Evolutionary conservation across 2,113 vertebrate species (phyloP).

Genomic region (Rhinichthys klamathensis): DNA sequence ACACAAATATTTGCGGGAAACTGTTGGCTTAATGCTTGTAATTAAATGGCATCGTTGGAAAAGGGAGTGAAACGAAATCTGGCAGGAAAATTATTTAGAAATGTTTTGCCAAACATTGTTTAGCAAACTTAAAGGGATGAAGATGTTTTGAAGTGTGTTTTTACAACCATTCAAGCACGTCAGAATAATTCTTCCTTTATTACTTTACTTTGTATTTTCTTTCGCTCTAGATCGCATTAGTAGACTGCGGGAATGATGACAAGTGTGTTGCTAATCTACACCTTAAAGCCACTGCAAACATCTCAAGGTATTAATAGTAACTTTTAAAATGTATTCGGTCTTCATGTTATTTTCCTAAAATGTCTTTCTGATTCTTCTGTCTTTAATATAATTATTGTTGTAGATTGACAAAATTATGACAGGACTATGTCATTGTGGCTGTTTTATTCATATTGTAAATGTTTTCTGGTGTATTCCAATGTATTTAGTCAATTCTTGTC

Average conservation of each 20-base stretch:
- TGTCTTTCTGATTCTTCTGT: background rate
- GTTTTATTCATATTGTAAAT: background rate
- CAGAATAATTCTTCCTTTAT: constrained; percentile 38
- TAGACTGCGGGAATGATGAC: constrained; percentile 88
- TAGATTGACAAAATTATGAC: background rate
- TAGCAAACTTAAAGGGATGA: background rate
- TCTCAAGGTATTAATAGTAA: constrained; percentile 66
- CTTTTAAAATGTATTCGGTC: background rate
- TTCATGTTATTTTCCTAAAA: background rate
- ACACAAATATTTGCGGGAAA: background rate
- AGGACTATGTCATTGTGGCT: background rate
- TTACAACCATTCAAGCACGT: background rate
- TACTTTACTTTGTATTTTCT: constrained; percentile 11
- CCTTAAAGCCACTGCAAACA: constrained; percentile 76
- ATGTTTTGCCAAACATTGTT: background rate
- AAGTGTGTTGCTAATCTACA: constrained; percentile 88
- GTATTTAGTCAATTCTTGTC: background rate
- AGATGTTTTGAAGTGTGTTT: background rate
- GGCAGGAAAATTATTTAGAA: background rate
- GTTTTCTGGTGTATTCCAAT: background rate
- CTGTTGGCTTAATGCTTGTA: background rate
- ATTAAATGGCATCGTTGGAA: background rate
- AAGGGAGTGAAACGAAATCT: background rate
- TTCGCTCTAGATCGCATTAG: constrained; percentile 84
- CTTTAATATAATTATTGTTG: background rate